Evolutionary conservation across 2,113 vertebrate species (phyloP).

Genomic region (Engystomops pustulosus): DNA sequence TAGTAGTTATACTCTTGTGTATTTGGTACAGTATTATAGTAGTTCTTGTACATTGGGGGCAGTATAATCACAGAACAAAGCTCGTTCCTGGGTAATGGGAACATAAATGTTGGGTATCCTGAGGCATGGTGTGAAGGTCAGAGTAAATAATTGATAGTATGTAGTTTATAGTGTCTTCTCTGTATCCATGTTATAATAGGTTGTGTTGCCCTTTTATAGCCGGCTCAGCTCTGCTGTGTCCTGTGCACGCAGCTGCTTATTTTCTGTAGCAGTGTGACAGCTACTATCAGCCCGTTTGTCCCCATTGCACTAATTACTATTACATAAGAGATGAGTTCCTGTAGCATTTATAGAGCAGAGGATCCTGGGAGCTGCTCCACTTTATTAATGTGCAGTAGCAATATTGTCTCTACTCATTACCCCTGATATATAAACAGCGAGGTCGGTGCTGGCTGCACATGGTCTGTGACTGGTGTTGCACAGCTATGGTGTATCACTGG

Average conservation of each 20-base stretch:
- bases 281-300: constrained; percentile 1
- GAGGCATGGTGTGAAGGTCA: background rate
- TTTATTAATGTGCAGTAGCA: constrained; percentile 3
- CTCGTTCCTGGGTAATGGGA: background rate
- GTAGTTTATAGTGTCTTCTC: background rate
- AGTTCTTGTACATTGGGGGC: background rate
- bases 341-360: constrained; percentile 23
- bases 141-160: background rate
- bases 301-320: constrained; percentile 50
- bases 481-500: constrained; percentile 37
- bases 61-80: background rate
- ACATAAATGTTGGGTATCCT: background rate
- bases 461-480: background rate
- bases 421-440: background rate
- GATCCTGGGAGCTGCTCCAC: constrained; percentile 46
- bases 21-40: constrained; percentile 3
- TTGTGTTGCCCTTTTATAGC: background rate
- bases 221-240: background rate
- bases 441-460: background rate
- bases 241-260: background rate
- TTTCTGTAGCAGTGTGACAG: background rate
- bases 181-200: background rate
- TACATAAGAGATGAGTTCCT: constrained; percentile 34
- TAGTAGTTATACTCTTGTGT: background rate
- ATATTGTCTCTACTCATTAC: constrained; percentile 29